Evolutionary conservation across 2,888 invertebrate species (phyloP).

Genomic region (Epinotia brunnichana): DNA sequence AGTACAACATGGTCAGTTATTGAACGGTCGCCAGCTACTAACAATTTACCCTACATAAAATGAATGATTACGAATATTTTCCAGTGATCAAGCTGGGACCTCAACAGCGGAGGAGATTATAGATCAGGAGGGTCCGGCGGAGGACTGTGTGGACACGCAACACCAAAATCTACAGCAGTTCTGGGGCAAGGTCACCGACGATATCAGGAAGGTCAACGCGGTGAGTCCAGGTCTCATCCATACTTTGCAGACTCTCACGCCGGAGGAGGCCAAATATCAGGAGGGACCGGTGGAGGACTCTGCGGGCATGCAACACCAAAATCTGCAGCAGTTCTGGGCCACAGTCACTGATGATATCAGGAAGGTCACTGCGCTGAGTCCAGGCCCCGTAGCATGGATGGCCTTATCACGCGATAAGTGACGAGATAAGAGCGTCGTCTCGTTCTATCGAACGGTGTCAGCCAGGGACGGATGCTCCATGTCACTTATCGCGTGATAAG

Average conservation of each 20-base stretch:
- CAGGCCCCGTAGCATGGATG: too few relatives aligned
- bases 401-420: too few relatives aligned
- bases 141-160: conserved; percentile 73
- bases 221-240: conserved; percentile 75
- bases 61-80: not conserved
- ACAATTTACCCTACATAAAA: too few relatives aligned
- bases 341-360: conserved; percentile 91
- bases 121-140: conserved; percentile 79
- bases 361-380: conserved; percentile 87
- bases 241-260: conserved; percentile 30
- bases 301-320: too few relatives aligned
- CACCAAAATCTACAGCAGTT: conserved; percentile 88
- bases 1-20: too few relatives aligned
- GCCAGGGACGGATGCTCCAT: too few relatives aligned
- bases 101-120: conserved; percentile 64
- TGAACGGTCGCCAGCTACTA: too few relatives aligned
- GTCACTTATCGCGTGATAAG: too few relatives aligned
- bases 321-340: conserved; percentile 92
- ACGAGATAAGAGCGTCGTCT: too few relatives aligned
- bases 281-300: conserved; percentile 84
- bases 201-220: conserved; percentile 89
- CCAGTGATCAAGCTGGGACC: conserved; percentile 68
- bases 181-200: conserved; percentile 92
- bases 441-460: too few relatives aligned
- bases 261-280: conserved; percentile 65